Base-by-base conservation (phyloP, 1,140 invertebrate genomes). In the Limonius californicus region DNA sequence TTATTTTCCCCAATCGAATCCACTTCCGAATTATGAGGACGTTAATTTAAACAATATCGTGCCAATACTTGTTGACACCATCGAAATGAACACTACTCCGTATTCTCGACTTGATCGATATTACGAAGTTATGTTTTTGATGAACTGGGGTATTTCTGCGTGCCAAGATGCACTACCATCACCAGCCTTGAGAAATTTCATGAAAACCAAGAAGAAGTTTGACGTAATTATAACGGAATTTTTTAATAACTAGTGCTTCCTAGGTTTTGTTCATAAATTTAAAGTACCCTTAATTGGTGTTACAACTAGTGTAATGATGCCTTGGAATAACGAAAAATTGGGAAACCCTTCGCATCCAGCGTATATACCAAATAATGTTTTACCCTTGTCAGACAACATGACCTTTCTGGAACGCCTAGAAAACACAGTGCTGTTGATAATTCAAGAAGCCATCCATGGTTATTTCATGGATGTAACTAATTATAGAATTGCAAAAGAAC, bases 321-420 rank as follows among this genome's bases (percentile, higher is more conserved):
- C 72, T 72, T 89, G 83, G 83, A 79, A 83, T 54, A 81, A 80
- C 27, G 73, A 79, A 12, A 74, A 80, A 32, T 79, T 84, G 58
- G 85, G 81, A 15, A 80, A 82, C 35, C 81, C 84, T 0, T 73
- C 79, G 9, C 83, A 84, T 62, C 80, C 84, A 1, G 79, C 82
- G 0, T 84, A 80, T 68, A 79, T 85, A 3, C 79, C 84, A 6
- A 79, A 77, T 35, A 69, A 82, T 35, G 83, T 86, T 57, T 65
- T 82, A 54, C 80, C 77, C 42, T 80, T 78, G 47, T 80, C 81
- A 1, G 80, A 81, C 54, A 78, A 80, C 35, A 85, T 87, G 74
- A 74, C 75, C 7, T 79, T 86, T 47, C 61, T 64, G 0, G 71
- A 78, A 12, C 72, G 81, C 20, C 23, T 81, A 9, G 71, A 70